Conservation (phyloP, 2,888 invertebrate species). For the Athalia circularis region DNA sequence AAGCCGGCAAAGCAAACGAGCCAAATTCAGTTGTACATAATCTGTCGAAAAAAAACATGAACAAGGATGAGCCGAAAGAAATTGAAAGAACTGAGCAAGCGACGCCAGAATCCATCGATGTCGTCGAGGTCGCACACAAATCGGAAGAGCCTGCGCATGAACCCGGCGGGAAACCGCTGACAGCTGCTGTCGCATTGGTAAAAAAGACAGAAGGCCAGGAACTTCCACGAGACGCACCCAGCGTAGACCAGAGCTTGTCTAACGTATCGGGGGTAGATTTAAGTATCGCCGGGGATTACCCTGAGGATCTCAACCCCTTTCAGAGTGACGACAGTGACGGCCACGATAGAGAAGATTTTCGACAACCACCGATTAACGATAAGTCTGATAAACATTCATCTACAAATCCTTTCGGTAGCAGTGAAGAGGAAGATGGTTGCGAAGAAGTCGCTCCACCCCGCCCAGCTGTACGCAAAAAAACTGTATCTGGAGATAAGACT, state of each 20-base stretch:
- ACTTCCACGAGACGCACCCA: conserved; percentile 3
- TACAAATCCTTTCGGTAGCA: conserved; percentile 84
- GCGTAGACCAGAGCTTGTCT: conserved; percentile 48
- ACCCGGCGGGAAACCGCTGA: conserved; percentile 7
- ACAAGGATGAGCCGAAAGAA: conserved; percentile 9
- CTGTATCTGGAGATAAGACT: conserved; percentile 49
- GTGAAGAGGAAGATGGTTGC: conserved; percentile 77
- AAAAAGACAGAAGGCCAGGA: conserved; percentile 36
- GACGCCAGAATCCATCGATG: background rate
- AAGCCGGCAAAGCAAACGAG: conserved; percentile 11
- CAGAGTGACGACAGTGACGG: conserved; percentile 83
- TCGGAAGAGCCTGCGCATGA: conserved; percentile 1
- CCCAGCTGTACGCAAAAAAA: conserved; percentile 64
- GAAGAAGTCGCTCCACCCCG: conserved; percentile 67
- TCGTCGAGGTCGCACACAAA: conserved; percentile 12
- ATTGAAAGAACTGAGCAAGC: background rate
- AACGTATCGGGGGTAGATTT: conserved; percentile 54
- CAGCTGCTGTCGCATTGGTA: conserved; percentile 27
- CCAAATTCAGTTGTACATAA: conserved; percentile 38
- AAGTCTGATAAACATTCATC: conserved; percentile 50
- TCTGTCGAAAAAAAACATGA: background rate
- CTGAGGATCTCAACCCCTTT: conserved; percentile 90
- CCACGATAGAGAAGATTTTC: conserved; percentile 73
- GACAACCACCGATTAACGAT: conserved; percentile 30
- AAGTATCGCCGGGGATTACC: conserved; percentile 76